A percentile compares a stretch with the other conserved stretches of the same genome.
phyloP scores from a whole-genome alignment of 2,113 vertebrate species.

The Vulpes lagopus region DNA sequence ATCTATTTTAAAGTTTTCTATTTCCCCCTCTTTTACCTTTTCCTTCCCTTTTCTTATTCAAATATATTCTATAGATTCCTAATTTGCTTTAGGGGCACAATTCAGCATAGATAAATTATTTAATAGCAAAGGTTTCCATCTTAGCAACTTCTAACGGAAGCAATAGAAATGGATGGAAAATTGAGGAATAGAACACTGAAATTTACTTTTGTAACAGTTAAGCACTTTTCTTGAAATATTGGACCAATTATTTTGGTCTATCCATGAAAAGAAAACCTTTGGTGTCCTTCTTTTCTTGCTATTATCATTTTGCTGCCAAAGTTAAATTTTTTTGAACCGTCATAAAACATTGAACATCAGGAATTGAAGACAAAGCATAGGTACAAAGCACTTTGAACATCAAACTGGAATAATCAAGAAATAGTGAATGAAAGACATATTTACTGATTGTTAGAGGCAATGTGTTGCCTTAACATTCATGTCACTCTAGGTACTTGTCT shows the following conservation, averaged over 20 bases:
- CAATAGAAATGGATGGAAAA: neutral
- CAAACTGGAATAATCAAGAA: neutral
- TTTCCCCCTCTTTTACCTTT: neutral
- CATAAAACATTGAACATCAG: neutral
- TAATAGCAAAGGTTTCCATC: neutral
- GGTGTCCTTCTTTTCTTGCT: neutral
- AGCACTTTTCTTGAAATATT: neutral
- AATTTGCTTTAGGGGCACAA: neutral
- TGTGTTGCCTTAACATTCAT: neutral
- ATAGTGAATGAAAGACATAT: neutral
- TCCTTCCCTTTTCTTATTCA: neutral
- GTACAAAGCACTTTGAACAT: neutral
- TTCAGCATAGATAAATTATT: neutral
- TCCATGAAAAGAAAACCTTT: neutral
- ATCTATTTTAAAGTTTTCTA: neutral
- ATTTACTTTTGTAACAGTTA: neutral
- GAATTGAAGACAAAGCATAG: neutral
- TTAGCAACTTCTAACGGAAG: neutral
- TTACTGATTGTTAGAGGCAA: neutral
- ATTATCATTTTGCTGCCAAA: neutral
- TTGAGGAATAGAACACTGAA: neutral
- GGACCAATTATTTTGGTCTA: neutral
- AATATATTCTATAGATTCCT: neutral
- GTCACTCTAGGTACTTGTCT: neutral
- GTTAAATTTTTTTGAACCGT: constrained; percentile 29